Evolutionary conservation across 2,888 invertebrate genomes (phyloP).

Genomic region (Netelia fuscicornis): DNA sequence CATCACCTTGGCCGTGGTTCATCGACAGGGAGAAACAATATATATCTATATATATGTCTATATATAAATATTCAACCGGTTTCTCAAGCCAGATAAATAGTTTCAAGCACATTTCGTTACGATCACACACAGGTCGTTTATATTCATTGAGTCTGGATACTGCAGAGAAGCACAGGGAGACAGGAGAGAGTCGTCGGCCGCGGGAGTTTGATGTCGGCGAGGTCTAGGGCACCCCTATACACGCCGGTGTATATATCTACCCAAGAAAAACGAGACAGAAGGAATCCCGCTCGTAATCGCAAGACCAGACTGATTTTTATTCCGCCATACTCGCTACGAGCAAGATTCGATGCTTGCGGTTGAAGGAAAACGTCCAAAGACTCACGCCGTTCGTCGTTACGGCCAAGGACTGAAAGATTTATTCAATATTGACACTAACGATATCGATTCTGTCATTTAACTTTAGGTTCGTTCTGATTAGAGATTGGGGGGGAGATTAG

Average conservation of each 20-base stretch:
- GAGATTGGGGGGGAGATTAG: no score
- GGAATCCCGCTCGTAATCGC: background rate
- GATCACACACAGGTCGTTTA: constrained; percentile 58
- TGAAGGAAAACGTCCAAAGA: constrained; percentile 12
- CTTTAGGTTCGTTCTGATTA: background rate
- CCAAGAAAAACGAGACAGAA: background rate
- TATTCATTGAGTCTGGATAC: constrained; percentile 58
- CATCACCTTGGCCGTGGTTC: constrained; percentile 59
- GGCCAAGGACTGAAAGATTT: background rate
- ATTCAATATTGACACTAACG: background rate
- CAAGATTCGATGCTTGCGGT: constrained; percentile 31
- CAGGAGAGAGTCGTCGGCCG: constrained; percentile 4
- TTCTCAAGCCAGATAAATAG: constrained; percentile 66
- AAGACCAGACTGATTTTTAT: constrained; percentile 42
- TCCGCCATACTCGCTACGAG: constrained; percentile 18
- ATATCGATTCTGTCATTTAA: background rate
- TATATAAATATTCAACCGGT: constrained; percentile 63
- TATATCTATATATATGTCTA: background rate
- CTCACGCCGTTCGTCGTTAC: constrained; percentile 12
- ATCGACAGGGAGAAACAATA: constrained; percentile 3
- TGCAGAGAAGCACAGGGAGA: constrained; percentile 24
- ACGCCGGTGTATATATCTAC: background rate
- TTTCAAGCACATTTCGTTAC: constrained; percentile 63
- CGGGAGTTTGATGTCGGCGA: constrained; percentile 8
- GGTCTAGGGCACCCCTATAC: background rate